phyloP scores from a whole-genome alignment of 92 coral and sea anemone species.

The Parazoanthus atlanticus region DNA sequence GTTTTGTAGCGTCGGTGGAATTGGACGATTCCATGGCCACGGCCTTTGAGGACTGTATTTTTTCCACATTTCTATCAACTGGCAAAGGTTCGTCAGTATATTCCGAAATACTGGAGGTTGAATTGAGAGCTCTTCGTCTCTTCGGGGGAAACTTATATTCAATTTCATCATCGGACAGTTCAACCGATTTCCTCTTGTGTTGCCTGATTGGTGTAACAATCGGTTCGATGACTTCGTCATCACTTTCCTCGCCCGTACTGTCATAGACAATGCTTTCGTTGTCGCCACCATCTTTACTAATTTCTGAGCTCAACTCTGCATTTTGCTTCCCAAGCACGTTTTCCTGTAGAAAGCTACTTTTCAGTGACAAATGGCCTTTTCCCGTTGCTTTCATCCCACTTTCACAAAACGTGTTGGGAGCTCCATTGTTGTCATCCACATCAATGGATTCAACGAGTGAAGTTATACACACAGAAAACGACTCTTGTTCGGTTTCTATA shows the following conservation, averaged over 20 bases:
- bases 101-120: slow-evolving; percentile 7
- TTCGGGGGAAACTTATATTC: slow-evolving; percentile 15
- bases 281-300: background rate
- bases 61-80: background rate
- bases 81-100: slow-evolving; percentile 2
- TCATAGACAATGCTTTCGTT: slow-evolving; percentile 32
- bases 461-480: slow-evolving; percentile 31
- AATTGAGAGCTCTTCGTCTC: slow-evolving; percentile 30
- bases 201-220: slow-evolving; percentile 29
- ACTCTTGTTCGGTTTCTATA: slow-evolving; percentile 6
- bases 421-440: slow-evolving; percentile 5
- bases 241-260: slow-evolving; percentile 42
- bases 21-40: background rate
- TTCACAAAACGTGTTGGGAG: background rate
- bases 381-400: background rate
- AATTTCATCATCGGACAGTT: slow-evolving; percentile 17
- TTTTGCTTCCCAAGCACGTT: background rate
- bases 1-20: background rate
- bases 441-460: slow-evolving; percentile 19
- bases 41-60: background rate
- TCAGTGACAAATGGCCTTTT: background rate
- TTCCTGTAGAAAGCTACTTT: background rate
- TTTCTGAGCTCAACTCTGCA: background rate
- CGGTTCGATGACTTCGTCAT: slow-evolving; percentile 13
- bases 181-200: slow-evolving; percentile 34